These are phyloP conservation scores for Columbina picui DNA, from an alignment of 2,113 vertebrate species.

Conservation along the genomic window DNA sequence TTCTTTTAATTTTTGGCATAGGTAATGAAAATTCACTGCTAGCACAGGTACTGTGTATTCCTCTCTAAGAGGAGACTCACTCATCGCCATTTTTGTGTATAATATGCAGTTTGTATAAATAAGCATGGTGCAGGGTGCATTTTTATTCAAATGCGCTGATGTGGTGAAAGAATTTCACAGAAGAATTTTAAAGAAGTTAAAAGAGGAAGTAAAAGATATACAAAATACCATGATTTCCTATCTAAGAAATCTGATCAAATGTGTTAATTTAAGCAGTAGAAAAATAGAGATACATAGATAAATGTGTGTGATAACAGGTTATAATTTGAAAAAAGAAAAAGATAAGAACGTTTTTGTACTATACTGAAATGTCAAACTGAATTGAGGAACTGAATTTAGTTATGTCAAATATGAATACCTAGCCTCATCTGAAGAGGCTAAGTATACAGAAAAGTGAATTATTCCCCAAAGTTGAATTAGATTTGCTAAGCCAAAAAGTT, in stretches of 20 bases:
- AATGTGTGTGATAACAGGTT: not conserved
- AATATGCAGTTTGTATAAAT: not conserved
- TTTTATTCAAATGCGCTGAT: not conserved
- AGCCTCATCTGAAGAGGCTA: not conserved
- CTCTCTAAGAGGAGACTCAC: not conserved
- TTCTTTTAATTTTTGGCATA: not conserved
- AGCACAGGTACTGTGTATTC: not conserved
- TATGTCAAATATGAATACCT: constrained; percentile 16
- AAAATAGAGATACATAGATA: not conserved
- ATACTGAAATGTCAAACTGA: not conserved
- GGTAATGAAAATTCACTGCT: not conserved
- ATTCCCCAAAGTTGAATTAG: not conserved
- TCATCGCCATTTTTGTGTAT: not conserved
- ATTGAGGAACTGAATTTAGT: not conserved
- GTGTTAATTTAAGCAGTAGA: not conserved
- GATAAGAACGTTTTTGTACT: not conserved
- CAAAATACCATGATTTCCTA: not conserved
- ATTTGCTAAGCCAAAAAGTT: not conserved
- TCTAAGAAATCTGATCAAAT: not conserved
- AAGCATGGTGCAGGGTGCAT: not conserved
- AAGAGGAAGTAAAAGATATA: not conserved
- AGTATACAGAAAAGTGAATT: not conserved
- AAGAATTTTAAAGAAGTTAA: not conserved
- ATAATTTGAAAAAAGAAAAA: not conserved
- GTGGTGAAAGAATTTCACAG: not conserved